These are phyloP conservation scores for Gasterosteus nipponicus DNA, from an alignment of 2,113 vertebrate species.

Conservation along the genomic window DNA sequence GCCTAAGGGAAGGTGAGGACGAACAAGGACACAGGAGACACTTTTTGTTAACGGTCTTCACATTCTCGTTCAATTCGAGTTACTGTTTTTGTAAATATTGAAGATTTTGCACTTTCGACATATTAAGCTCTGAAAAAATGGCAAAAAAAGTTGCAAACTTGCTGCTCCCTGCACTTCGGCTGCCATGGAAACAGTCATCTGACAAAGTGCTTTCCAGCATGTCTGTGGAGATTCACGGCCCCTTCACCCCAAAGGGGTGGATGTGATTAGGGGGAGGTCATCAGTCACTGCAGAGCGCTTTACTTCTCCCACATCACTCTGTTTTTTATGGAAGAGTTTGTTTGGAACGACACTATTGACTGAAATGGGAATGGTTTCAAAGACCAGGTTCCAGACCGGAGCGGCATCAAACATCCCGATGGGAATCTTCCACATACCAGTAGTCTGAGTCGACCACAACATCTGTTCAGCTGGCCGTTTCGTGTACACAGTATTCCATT, in stretches of 20 bases:
- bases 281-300: too few species aligned
- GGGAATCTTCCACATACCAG: not conserved
- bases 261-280: too few species aligned
- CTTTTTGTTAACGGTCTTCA: not conserved
- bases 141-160: too few species aligned
- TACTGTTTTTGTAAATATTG: not conserved
- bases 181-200: not conserved
- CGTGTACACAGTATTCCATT: not conserved
- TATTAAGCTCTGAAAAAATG: not conserved
- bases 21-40: not conserved
- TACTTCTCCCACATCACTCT: too few species aligned
- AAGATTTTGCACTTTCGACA: not conserved
- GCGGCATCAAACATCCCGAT: not conserved
- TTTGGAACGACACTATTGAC: not conserved
- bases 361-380: too few species aligned
- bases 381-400: too few species aligned
- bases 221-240: too few species aligned
- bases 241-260: too few species aligned
- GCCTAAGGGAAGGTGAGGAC: slow-evolving; percentile 41
- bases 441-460: not conserved
- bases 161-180: not conserved
- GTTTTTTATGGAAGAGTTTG: not conserved
- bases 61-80: not conserved
- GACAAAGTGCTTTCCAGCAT: not conserved
- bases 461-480: not conserved